Conservation (phyloP, 2,888 invertebrate species). For the Oligia latruncula region DNA sequence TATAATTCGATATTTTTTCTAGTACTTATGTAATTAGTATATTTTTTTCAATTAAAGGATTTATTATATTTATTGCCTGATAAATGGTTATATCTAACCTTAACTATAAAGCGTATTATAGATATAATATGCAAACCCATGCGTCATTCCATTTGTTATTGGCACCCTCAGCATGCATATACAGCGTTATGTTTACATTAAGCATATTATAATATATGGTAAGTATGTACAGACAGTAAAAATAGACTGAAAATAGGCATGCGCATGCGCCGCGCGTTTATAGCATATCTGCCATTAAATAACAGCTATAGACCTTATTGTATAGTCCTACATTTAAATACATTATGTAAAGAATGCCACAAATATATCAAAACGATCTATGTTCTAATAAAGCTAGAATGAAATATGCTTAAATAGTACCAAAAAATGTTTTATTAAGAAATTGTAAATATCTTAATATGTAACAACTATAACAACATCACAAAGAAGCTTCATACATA, state of each 20-base stretch:
- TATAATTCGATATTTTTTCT: not conserved
- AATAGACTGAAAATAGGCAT: slow-evolving; percentile 46
- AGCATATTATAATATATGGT: slow-evolving; percentile 35
- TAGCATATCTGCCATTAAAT: not conserved
- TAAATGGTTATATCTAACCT: slow-evolving; percentile 9
- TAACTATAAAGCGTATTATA: slow-evolving; percentile 35
- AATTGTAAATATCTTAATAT: slow-evolving; percentile 15
- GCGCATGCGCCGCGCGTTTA: slow-evolving; percentile 48
- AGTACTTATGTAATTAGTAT: not conserved
- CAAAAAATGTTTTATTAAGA: slow-evolving; percentile 43
- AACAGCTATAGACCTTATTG: slow-evolving; percentile 7
- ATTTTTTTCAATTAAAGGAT: not conserved
- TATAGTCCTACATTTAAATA: not conserved
- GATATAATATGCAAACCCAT: slow-evolving; percentile 46
- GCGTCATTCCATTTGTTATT: slow-evolving; percentile 42
- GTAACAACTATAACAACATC: slow-evolving; percentile 40
- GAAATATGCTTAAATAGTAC: slow-evolving; percentile 38
- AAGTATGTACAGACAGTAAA: slow-evolving; percentile 33
- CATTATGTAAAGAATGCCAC: not conserved
- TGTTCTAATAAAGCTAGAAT: slow-evolving; percentile 47
- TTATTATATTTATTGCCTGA: not conserved
- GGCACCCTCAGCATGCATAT: slow-evolving; percentile 49
- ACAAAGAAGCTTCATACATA: slow-evolving; percentile 55
- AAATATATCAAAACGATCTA: slow-evolving; percentile 7
- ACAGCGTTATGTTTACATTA: slow-evolving; percentile 27